Base-by-base conservation (phyloP, 2,888 invertebrate species). In the Orthosia incerta region DNA sequence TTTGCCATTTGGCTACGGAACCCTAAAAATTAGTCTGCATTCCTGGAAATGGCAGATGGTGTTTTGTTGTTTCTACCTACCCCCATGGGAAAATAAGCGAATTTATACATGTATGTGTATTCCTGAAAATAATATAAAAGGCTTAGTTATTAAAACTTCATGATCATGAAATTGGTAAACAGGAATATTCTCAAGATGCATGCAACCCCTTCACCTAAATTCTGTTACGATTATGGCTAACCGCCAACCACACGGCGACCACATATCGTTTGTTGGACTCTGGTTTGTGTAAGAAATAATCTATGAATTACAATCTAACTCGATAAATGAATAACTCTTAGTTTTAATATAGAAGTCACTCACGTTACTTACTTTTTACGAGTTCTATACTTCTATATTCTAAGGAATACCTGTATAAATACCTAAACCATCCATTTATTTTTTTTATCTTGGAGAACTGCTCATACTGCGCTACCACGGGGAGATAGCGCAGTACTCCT, bases 181-280 rank as follows among this genome's bases (percentile, higher is more conserved):
- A 26, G 18, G 50, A 39, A 51, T 75, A 23, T 53, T 3, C 4
- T 68, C 4, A 45, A 71, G 23, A 39, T 16, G 20, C 53, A 56
- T 71, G 31, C 55, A 61, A 31, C n/a, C 13, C 23, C 16, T 26
- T 61, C 5, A 53, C 56, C 16, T 50, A 46, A n/a, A 57, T 62
- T 74, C 18, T 51, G 56, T 46, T 53, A 51, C 45, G 59, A 56
- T 69, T 53, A 26, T 50, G n/a, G 26, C 15, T 23, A n/a, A 50
- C 56, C 51, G 48, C 59, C 51, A n/a, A 50, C 61, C 51, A 56
- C 63, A 56, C 50, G 39, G 55, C n/a, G 48, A 80, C 66, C 53
- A 12, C 20, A 46, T 62, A 57, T 26, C 20, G 5, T 23, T 60
- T 39, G 66, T 53, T 26, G 9, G 48, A 2, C 18, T 70, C 63